These are phyloP conservation scores for Drosophila mauritiana DNA, from an alignment of 1,140 invertebrate genomes.

Conservation along the genomic window DNA sequence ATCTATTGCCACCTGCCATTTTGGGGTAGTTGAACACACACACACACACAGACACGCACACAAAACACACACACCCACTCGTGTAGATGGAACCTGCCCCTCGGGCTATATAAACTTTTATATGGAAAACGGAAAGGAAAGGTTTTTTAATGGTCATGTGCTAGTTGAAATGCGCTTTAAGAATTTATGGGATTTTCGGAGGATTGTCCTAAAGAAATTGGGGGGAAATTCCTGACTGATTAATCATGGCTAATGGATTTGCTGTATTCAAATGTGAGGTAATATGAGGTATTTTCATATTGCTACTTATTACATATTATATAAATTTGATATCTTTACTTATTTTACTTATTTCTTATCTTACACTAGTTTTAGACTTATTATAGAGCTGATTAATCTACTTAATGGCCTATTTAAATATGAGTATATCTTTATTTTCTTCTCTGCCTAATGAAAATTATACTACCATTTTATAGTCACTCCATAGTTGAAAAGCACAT, in stretches of 20 bases:
- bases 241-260: constrained; percentile 41
- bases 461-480: constrained; percentile 34
- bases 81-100: constrained; percentile 69
- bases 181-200: constrained; percentile 41
- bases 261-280: constrained; percentile 10
- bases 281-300: background rate
- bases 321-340: background rate
- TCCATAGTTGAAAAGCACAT: constrained; percentile 7
- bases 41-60: constrained; percentile 1
- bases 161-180: constrained; percentile 30
- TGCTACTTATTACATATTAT: background rate
- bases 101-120: constrained; percentile 63
- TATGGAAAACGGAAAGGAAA: constrained; percentile 33
- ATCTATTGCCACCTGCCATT: constrained; percentile 77
- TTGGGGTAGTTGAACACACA: constrained; percentile 62
- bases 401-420: constrained; percentile 2
- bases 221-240: constrained; percentile 32
- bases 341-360: too few species aligned
- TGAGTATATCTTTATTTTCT: constrained; percentile 1
- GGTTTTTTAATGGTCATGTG: constrained; percentile 36
- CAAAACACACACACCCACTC: constrained; percentile 23
- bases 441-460: constrained; percentile 15
- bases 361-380: background rate
- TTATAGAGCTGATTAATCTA: background rate
- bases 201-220: constrained; percentile 29